Evolutionary conservation across 2,113 vertebrate species (phyloP).

Genomic region (Thamnaconus septentrionalis): DNA sequence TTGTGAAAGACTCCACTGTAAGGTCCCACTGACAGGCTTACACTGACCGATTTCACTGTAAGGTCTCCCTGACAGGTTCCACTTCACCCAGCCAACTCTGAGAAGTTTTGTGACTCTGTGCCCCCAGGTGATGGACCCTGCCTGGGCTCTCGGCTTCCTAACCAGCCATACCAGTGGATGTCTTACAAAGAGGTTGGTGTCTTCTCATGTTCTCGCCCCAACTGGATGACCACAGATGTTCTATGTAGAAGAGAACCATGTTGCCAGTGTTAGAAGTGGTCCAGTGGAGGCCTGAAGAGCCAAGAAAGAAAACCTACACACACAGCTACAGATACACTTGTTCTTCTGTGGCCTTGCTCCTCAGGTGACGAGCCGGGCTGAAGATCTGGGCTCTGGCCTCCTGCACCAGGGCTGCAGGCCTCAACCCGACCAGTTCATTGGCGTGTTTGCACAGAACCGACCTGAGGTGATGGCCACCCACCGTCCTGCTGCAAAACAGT

Average conservation of each 20-base stretch:
- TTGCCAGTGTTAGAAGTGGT: too few relatives aligned
- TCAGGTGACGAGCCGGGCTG: constrained; percentile 88
- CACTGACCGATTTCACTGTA: too few relatives aligned
- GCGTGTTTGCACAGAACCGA: constrained; percentile 96
- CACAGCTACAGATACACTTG: neutral
- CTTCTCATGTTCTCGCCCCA: neutral
- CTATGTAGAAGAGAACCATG: too few relatives aligned
- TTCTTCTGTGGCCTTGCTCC: neutral
- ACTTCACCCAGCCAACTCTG: too few relatives aligned
- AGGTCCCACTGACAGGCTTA: too few relatives aligned
- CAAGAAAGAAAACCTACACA: too few relatives aligned
- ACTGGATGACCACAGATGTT: too few relatives aligned
- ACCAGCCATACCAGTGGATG: constrained; percentile 95
- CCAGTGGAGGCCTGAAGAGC: too few relatives aligned
- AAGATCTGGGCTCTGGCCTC: constrained; percentile 92
- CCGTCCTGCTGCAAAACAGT: neutral
- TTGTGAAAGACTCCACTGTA: too few relatives aligned
- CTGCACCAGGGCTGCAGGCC: constrained; percentile 88
- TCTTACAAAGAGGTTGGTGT: constrained; percentile 93
- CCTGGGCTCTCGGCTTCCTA: constrained; percentile 90
- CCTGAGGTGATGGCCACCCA: constrained; percentile 84
- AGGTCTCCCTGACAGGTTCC: too few relatives aligned
- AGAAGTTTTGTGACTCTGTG: neutral
- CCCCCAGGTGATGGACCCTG: constrained; percentile 89
- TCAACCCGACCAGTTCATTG: constrained; percentile 87